A percentile compares a stretch with the other conserved stretches of the same genome.
These are phyloP conservation scores for Epizoanthus scotinus DNA, from an alignment of 92 coral and sea anemone species.

Conservation along the genomic window DNA sequence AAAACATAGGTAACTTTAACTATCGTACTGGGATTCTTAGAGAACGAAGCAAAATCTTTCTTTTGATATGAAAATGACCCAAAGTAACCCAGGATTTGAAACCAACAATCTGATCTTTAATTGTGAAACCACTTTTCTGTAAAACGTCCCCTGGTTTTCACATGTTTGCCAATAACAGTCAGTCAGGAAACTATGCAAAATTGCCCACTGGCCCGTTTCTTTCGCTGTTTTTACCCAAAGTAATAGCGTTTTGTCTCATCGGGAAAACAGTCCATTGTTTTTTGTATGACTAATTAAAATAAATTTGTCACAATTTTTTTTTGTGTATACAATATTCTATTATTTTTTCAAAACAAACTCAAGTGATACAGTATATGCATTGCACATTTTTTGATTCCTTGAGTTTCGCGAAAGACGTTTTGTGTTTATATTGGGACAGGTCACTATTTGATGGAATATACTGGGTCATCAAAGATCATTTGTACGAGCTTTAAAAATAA, in stretches of 20 bases:
- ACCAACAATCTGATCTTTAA: constrained; percentile 11
- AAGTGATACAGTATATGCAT: too few relatives aligned
- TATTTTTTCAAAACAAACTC: too few relatives aligned
- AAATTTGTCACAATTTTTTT: too few relatives aligned
- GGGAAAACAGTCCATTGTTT: too few relatives aligned
- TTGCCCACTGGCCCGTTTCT: too few relatives aligned
- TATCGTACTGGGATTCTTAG: constrained; percentile 16
- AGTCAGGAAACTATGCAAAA: neutral
- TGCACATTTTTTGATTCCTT: too few relatives aligned
- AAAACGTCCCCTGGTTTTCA: constrained; percentile 1
- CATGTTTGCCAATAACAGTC: constrained; percentile 5
- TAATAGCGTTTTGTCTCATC: neutral
- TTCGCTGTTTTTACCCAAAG: neutral
- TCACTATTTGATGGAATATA: too few relatives aligned
- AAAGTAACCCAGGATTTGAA: constrained; percentile 2
- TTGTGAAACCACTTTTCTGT: constrained; percentile 13
- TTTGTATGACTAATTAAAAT: too few relatives aligned
- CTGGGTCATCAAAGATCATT: constrained; percentile 47
- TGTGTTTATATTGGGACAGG: too few relatives aligned
- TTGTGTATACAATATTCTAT: too few relatives aligned
- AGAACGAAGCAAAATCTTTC: neutral
- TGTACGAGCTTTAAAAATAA: too few relatives aligned
- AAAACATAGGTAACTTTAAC: neutral
- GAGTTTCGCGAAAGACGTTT: too few relatives aligned
- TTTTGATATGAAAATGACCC: constrained; percentile 12